Percentiles rank a stretch among this genome's conserved stretches.
Evolutionary conservation across 2,797 vertebrate species (phyloP).

Genomic region (Catharus ustulatus): DNA sequence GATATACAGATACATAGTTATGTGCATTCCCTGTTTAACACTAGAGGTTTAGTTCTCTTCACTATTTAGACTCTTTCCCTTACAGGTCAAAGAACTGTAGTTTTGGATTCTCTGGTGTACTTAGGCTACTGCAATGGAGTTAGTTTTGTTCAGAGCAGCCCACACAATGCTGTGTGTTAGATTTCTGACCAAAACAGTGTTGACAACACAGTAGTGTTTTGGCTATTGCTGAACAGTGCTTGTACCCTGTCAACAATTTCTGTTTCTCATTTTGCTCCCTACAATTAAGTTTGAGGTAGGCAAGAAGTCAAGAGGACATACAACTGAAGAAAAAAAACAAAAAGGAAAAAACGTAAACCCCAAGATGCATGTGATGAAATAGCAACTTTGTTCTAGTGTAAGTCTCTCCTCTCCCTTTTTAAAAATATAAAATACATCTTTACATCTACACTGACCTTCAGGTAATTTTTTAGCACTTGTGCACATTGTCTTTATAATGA

Average conservation of each 20-base stretch:
- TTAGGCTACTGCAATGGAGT: neutral
- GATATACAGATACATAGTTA: neutral
- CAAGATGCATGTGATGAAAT: neutral
- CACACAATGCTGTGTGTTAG: neutral
- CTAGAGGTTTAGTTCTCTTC: neutral
- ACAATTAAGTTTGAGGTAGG: neutral
- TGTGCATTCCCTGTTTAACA: neutral
- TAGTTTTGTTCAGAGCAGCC: neutral
- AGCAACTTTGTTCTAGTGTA: neutral
- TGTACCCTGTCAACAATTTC: neutral
- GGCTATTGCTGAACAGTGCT: neutral
- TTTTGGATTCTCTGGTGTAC: neutral
- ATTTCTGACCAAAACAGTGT: neutral
- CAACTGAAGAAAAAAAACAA: neutral
- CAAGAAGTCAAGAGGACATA: neutral
- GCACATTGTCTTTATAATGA: neutral
- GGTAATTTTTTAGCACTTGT: neutral
- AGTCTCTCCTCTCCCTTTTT: neutral
- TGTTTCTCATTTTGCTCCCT: neutral
- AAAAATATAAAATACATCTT: neutral
- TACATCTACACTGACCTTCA: neutral
- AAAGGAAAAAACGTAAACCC: neutral
- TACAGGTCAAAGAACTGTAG: fast-evolving
- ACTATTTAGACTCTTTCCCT: neutral
- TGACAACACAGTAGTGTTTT: neutral